Evolutionary conservation across 2,888 invertebrate genomes (phyloP), one percentile per base, ranked within the genome.

Genomic region (Andricus quercusramuli): DNA sequence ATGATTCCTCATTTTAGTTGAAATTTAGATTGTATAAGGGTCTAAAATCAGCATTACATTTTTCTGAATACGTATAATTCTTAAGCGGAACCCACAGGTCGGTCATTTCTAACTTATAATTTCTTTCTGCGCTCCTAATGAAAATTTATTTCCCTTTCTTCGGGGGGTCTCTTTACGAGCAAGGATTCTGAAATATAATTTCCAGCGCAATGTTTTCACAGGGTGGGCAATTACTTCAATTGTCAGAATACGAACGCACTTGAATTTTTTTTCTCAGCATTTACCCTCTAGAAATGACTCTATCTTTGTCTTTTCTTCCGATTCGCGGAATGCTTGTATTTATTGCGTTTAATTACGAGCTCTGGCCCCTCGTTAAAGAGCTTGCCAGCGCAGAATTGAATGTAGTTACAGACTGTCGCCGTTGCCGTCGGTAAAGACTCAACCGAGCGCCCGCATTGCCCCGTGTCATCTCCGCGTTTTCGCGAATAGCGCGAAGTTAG

Each of bases 391-490:
- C 29, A 74, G 74, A 51, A 56, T 74, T 56, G 56, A 74, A 74
- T 74, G 74, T 74, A 74, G 74, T 74, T 74, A 74, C 56, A 41
- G 79, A 66, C 62, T 77, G 47, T 47, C 25, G 25, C 22, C 44
- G 44, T 68, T 51, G 78, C 62, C 64, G 67, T 68, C 20, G 64
- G 51, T 70, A 66, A 70, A 78, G 65, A 82, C 74, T 74, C 56
- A 11, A 56, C n/a, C 56, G 70, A 68, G 47, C 77, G 70, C 62
- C 64, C 32, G 74, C 68, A 78, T 79, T 68, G 82, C 77, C 80
- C 62, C 79, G 79, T 82, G 85, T 84, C 86, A 84, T 86, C 86
- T 86, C 74, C 81, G 84, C 84, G 84, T 86, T 86, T 74, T 74
- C 74, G 56, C 56, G 56, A 74, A 74, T 74, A 74, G 74, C 74